Base-by-base conservation (phyloP, 2,113 vertebrate species). In the Atherinomorus stipes region DNA sequence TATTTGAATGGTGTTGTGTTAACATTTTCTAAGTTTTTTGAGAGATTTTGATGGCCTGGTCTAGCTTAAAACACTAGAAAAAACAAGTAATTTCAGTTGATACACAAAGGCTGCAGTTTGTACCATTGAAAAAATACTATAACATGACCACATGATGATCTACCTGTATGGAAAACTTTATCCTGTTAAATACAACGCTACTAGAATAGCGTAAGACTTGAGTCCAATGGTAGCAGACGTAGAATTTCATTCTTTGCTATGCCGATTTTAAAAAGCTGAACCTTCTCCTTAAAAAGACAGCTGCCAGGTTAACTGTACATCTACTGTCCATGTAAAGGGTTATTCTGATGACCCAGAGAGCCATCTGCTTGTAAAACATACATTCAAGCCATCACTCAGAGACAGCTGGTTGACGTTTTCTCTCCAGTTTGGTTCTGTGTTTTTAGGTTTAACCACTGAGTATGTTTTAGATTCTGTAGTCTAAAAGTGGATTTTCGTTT, bases 401-500 rank as follows among this genome's bases (percentile, higher is more conserved):
- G 50, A 64, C 19, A 67, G 34, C 45, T 31, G 70, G 58, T 45
- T 47, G 58, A 57, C 21, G 34, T 76, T 62, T 72, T 77, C 23
- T 51, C 45, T 74, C 2, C 25, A 12, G 19, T 59, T 42, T n/a
- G 26, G 2, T 11, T 50, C 18, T 61, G 25, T 68, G 22, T 72
- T 63, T 69, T 75, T 50, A 80, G 13, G 61, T 88, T 83, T 64
- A 28, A 28, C 28, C 28, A 28, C 28, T 34, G 74, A 75, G 61
- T 78, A 44, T n/a, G n/a, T n/a, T n/a, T n/a, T n/a, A n/a, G n/a
- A n/a, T n/a, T 70, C 56, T 70, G 47, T 76, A 50, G 28, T 26
- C 60, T 81, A 67, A 45, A 87, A 84, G 85, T 83, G 59, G 16
- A 85, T 84, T 87, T 87, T 86, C 56, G 73, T 76, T 87, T 78